Base-by-base conservation (phyloP, 2,113 vertebrate genomes). In the Carettochelys insculpta region DNA sequence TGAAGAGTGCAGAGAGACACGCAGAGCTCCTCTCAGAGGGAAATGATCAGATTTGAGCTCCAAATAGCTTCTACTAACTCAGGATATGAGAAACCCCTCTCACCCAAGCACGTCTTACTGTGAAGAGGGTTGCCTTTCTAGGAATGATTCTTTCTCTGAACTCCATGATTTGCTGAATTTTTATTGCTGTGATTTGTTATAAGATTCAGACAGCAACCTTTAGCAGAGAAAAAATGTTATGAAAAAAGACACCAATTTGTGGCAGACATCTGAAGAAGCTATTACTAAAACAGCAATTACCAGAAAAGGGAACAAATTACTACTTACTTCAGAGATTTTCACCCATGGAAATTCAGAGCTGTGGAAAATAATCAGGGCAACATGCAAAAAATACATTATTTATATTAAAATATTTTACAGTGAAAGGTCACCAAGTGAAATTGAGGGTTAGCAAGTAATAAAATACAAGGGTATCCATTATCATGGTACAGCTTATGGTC, bases 211-310 rank as follows among this genome's bases (percentile, higher is more conserved):
- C 54, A 68, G 58, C 47, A 83, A 83, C 65, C 58, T 71, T 68
- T 61, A 73, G 65, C 65, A 9, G 11, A 5, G 17, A 24, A 47
- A 68, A 34, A 45, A 54, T 41, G 34, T n/a, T 41, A 22, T 41
- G 41, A 43, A 14, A 41, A 34, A 4, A 54, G 68, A 54, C 19
- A 8, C 11, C 43, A 75, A 45, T 75, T 75, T 45, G 20, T 47
- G 53, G 29, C 31, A 29, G 96, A 90, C 92, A 75, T 96, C 97
- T 96, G 95, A 93, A 94, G 96, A 97, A 97, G 97, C 97, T 95
- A 93, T 97, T 98, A 97, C 97, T 97, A 97, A 97, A 96, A 96
- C 97, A 97, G 97, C 97, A 98, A 98, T 98, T 98, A 97, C 97
- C 97, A 91, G 95, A 94, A 92, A 97, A 95, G 95, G 94, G 97